A percentile compares a stretch with the other conserved stretches of the same genome.
Evolutionary conservation across 1,140 invertebrate species (phyloP).

Genomic region (Colletes gigas): DNA sequence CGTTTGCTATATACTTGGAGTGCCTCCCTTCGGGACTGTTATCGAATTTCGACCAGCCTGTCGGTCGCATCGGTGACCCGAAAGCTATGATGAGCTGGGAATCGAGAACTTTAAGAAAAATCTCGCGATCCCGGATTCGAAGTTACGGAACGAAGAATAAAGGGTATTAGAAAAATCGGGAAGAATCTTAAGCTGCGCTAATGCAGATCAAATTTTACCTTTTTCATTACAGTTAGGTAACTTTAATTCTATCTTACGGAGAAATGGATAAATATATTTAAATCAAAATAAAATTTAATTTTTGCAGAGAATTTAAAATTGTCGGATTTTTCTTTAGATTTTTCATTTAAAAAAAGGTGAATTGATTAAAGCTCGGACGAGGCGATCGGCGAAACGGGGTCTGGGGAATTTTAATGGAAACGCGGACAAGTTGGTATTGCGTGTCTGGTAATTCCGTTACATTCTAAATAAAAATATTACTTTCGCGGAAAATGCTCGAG

Average conservation of each 20-base stretch:
- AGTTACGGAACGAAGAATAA: neutral
- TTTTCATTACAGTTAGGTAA: no score
- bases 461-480: conserved; percentile 13
- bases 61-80: neutral
- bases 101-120: conserved; percentile 25
- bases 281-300: no score
- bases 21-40: conserved; percentile 12
- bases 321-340: no score
- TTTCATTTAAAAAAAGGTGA: no score
- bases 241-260: no score
- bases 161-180: neutral
- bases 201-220: no score
- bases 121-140: neutral
- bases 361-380: no score
- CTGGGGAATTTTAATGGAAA: neutral
- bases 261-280: no score
- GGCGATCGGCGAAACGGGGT: neutral
- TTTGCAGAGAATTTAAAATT: no score
- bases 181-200: no score
- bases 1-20: neutral
- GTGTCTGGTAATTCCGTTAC: neutral
- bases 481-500: neutral
- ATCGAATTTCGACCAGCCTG: conserved; percentile 27
- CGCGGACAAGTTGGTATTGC: no score
- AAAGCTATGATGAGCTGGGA: neutral